Conservation (phyloP, 2,113 vertebrate species). For the Camarhynchus parvulus region DNA sequence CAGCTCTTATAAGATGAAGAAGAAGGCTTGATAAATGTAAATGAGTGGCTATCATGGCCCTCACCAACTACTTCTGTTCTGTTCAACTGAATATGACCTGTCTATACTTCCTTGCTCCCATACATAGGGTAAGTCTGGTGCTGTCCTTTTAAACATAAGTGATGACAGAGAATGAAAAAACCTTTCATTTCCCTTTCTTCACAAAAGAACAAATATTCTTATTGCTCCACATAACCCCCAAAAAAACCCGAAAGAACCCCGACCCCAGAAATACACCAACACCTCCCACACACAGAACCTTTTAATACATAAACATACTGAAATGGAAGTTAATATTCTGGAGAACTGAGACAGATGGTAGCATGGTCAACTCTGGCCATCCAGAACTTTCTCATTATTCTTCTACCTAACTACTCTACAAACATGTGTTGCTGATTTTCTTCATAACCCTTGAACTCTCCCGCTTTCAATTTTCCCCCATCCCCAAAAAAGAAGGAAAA, state of each 20-base stretch:
- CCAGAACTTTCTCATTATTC: not conserved
- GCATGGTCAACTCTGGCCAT: not conserved
- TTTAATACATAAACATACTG: not conserved
- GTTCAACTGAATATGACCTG: not conserved
- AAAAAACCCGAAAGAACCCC: fast-evolving
- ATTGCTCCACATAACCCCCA: not conserved
- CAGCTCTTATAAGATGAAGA: not conserved
- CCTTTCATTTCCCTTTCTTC: not conserved
- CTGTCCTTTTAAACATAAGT: not conserved
- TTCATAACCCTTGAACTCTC: not conserved
- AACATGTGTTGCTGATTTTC: not conserved
- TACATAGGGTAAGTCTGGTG: not conserved
- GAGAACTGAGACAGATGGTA: not conserved
- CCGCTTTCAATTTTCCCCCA: fast-evolving
- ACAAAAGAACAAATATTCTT: not conserved
- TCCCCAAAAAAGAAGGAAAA: fast-evolving
- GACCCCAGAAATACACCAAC: not conserved
- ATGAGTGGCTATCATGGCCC: not conserved
- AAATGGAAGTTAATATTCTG: not conserved
- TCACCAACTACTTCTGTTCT: not conserved
- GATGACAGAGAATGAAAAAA: not conserved
- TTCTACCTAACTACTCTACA: not conserved
- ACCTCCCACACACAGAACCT: not conserved
- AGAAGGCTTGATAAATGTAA: not conserved
- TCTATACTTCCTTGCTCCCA: not conserved